A percentile compares a stretch with the other conserved stretches of the same genome.
phyloP scores from a whole-genome alignment of 2,113 vertebrate genomes.

The Guaruba guarouba region DNA sequence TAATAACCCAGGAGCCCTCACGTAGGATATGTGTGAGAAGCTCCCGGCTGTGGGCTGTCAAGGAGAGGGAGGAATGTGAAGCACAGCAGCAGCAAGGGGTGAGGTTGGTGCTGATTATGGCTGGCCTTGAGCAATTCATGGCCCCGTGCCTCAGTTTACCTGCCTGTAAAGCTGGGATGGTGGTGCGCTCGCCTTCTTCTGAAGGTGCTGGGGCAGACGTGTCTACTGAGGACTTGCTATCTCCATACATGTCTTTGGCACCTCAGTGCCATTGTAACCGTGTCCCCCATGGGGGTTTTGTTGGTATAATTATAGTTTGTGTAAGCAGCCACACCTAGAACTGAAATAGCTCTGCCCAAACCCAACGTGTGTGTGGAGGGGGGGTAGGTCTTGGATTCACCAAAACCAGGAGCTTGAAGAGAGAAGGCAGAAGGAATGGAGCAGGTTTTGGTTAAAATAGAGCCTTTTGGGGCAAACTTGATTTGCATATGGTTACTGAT shows the following conservation, averaged over 20 bases:
- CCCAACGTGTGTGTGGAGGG: background rate
- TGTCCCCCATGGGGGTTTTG: background rate
- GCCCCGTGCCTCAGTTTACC: background rate
- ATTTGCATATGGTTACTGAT: accelerated
- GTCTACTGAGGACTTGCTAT: background rate
- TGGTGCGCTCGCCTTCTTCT: too few relatives aligned
- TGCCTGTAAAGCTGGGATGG: accelerated
- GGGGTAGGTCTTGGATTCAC: background rate
- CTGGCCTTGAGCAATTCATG: background rate
- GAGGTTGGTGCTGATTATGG: background rate
- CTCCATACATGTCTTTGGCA: background rate
- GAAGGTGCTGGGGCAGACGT: background rate
- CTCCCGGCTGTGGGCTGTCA: background rate
- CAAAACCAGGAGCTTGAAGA: background rate
- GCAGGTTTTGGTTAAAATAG: accelerated
- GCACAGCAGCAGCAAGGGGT: background rate
- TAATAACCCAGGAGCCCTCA: background rate
- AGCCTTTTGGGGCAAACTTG: background rate
- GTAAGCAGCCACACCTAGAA: background rate
- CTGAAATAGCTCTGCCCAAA: background rate
- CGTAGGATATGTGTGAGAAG: background rate
- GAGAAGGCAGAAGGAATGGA: accelerated
- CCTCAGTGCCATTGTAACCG: accelerated
- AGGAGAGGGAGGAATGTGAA: background rate
- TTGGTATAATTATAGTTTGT: background rate